These are phyloP conservation scores for Pelecanoides urinatrix DNA, from an alignment of 2,113 vertebrate genomes.

Conservation along the genomic window DNA sequence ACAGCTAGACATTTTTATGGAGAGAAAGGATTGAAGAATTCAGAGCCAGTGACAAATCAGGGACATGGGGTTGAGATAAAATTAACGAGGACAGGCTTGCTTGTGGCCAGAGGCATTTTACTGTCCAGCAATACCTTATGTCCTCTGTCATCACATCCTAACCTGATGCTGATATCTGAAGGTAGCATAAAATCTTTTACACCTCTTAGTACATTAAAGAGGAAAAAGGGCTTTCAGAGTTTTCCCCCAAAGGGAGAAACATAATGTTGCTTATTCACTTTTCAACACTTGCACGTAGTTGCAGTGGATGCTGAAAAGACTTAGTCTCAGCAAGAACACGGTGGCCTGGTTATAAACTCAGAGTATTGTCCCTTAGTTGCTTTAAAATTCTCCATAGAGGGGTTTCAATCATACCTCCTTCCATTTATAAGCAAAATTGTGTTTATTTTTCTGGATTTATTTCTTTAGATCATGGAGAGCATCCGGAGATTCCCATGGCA, in stretches of 20 bases:
- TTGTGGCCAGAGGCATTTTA: slow-evolving; percentile 59
- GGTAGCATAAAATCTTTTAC: slow-evolving; percentile 28
- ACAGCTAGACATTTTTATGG: slow-evolving; percentile 62
- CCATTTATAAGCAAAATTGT: neutral
- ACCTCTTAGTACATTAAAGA: slow-evolving; percentile 13
- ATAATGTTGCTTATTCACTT: neutral
- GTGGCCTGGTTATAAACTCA: neutral
- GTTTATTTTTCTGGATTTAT: neutral
- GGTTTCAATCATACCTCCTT: neutral
- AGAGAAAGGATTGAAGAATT: slow-evolving; percentile 54
- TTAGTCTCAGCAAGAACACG: neutral
- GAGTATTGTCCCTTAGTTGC: neutral
- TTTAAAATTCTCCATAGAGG: neutral
- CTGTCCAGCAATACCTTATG: slow-evolving; percentile 56
- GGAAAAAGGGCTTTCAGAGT: neutral
- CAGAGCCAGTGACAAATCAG: slow-evolving; percentile 64
- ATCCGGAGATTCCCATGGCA: neutral
- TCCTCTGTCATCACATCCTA: slow-evolving; percentile 64
- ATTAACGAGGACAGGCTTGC: slow-evolving; percentile 69
- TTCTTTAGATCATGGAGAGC: neutral
- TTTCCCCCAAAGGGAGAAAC: neutral
- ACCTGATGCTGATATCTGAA: slow-evolving; percentile 43
- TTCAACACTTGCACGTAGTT: neutral
- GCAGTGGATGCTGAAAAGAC: neutral
- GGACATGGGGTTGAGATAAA: slow-evolving; percentile 62